Evolutionary conservation across 2,797 vertebrate species (phyloP).

Genomic region (Silurus lanzhouensis): DNA sequence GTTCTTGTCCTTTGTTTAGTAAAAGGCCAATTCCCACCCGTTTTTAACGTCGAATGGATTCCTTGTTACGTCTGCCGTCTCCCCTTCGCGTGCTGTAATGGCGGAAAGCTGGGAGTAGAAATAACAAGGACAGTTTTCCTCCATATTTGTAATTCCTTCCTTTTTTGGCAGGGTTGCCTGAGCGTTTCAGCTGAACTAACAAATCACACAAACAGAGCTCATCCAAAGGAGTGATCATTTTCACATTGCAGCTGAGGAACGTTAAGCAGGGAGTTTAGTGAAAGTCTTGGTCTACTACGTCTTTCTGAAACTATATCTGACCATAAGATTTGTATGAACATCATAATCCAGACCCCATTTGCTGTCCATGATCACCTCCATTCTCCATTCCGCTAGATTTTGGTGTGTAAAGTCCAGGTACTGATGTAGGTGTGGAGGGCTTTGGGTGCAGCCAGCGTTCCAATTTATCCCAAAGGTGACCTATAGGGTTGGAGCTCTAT

Average conservation of each 20-base stretch:
- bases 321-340: too few species aligned
- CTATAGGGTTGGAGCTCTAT: too few species aligned
- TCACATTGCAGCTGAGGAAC: slow-evolving; percentile 2
- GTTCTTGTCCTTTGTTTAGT: slow-evolving; percentile 34
- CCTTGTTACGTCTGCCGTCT: slow-evolving; percentile 27
- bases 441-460: too few species aligned
- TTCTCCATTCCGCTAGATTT: too few species aligned
- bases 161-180: slow-evolving; percentile 43
- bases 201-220: slow-evolving; percentile 45
- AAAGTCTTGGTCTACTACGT: slow-evolving; percentile 8
- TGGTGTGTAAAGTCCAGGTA: too few species aligned
- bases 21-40: slow-evolving; percentile 23
- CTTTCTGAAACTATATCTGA: neutral
- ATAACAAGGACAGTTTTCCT: slow-evolving; percentile 52
- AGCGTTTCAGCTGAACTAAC: slow-evolving; percentile 38
- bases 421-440: too few species aligned
- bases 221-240: slow-evolving; percentile 40
- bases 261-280: slow-evolving; percentile 3
- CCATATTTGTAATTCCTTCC: slow-evolving; percentile 51
- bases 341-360: too few species aligned
- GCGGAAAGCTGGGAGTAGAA: slow-evolving; percentile 39
- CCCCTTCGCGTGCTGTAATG: slow-evolving; percentile 25
- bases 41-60: slow-evolving; percentile 28
- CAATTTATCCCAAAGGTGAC: too few species aligned
- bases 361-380: too few species aligned